Evolutionary conservation across 2,888 invertebrate species (phyloP), one percentile per base, ranked within the genome.

Genomic region (Empis stercorea): DNA sequence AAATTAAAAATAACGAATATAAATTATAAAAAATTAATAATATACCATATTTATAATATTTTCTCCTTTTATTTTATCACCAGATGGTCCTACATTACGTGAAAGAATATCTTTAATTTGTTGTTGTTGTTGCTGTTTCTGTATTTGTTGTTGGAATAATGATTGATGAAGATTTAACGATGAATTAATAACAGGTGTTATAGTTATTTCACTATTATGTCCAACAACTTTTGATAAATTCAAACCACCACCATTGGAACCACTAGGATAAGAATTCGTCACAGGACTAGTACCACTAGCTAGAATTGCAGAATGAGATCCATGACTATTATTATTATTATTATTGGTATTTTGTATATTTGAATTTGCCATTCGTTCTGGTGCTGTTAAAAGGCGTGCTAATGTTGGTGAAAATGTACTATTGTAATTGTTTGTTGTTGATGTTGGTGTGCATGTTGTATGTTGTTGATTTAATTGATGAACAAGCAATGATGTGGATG

Each of bases 331-430:
- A 23, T 48, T 47, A 45, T 37, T 50, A 11, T 34, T 45, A 32
- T 43, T 42, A 20, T 47, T 23, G 5, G 20, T 23, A 23, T 20
- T 20, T 20, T 20, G 20, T 14, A 20, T 42, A 32, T 44, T 42
- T 10, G 48, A 36, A 17, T 49, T 45, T 15, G 54, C 51, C 36
- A 57, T 56, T 36, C 71, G 62, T 64, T 75, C 75, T 59, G 74
- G 75, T 50, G 85, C 84, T 54, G 86, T 87, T 59, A 87, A 74
- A 56, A 87, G 75, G 68, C 84, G 76, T 55, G 86, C 86, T 67
- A 87, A 75, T 58, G 87, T 87, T 54, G 86, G 86, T 59, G 86
- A 85, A 36, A 57, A 59, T 40, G 55, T 53, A 52, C 54, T 58
- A 34, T 52, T 55, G 47, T 52, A 56, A 39, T 49, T 52, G 20